A percentile compares a stretch with the other conserved stretches of the same genome.
Conservation (phyloP, 30 jellyfish, hydroid and myxozoan genomes). For the Mastigias papua region DNA sequence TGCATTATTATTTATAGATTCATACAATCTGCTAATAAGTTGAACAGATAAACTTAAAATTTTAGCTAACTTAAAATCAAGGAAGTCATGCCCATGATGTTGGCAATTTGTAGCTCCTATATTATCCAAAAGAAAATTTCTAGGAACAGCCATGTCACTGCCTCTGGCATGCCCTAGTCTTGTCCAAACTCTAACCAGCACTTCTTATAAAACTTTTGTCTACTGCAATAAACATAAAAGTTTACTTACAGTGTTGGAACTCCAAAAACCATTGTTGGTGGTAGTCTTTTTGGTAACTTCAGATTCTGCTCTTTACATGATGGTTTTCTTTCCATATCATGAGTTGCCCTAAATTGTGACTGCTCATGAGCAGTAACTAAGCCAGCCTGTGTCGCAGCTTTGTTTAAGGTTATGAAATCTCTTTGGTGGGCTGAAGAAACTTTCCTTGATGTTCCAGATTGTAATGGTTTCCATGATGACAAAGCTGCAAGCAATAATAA, state of each 20-base stretch:
- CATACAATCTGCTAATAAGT: too few relatives aligned
- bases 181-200: neutral
- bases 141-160: too few relatives aligned
- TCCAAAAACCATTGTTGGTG: conserved; percentile 89
- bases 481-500: conserved; percentile 35
- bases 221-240: neutral
- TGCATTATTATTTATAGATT: too few relatives aligned
- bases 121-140: too few relatives aligned
- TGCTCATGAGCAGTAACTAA: conserved; percentile 94
- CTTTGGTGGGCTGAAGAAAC: conserved; percentile 57
- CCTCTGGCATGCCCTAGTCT: neutral
- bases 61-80: too few relatives aligned
- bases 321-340: conserved; percentile 54
- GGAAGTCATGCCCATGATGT: too few relatives aligned
- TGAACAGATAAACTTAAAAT: too few relatives aligned
- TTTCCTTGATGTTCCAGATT: neutral
- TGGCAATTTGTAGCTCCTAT: too few relatives aligned
- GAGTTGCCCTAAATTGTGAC: conserved; percentile 88
- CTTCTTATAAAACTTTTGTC: neutral
- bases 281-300: conserved; percentile 72
- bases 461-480: conserved; percentile 69
- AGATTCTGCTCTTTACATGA: conserved; percentile 31
- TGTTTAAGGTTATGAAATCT: conserved; percentile 85
- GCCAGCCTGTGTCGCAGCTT: conserved; percentile 97
- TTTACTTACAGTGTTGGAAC: conserved; percentile 91